A percentile compares a stretch with the other conserved stretches of the same genome.
Evolutionary conservation across 92 coral and sea anemone species (phyloP).

Genomic region (Actinostola sp.): DNA sequence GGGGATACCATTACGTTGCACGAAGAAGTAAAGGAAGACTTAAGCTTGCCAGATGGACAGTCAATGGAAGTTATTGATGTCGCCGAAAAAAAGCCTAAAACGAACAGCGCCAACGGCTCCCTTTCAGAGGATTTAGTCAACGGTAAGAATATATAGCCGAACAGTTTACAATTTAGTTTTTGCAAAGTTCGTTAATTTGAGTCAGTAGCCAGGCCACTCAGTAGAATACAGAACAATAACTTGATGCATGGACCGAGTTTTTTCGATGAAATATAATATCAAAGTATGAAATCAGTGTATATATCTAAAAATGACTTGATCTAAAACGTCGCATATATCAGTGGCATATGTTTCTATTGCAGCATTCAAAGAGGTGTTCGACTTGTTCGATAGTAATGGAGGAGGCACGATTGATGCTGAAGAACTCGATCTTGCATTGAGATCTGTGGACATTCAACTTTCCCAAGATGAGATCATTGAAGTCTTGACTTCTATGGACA

Average conservation of each 20-base stretch:
- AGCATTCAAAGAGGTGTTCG: conserved; percentile 99
- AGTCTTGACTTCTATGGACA: conserved; percentile 87
- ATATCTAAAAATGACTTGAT: no score
- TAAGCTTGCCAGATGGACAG: neutral
- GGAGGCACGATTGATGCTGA: conserved; percentile 98
- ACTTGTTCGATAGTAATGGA: conserved; percentile 97
- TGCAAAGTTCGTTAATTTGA: no score
- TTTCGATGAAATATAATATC: no score
- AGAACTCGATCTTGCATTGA: conserved; percentile 88
- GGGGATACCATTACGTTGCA: neutral
- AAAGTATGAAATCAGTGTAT: no score
- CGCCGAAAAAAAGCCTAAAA: neutral
- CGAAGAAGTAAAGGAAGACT: neutral
- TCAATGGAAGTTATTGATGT: neutral
- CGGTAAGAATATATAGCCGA: no score
- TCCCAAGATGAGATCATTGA: conserved; percentile 79
- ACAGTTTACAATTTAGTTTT: no score
- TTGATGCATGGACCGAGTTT: no score
- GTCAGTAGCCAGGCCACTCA: no score
- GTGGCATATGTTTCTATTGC: no score
- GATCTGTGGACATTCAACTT: conserved; percentile 86
- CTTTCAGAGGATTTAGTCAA: neutral
- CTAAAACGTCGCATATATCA: no score
- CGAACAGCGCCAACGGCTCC: neutral
- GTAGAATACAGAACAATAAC: no score